These are phyloP conservation scores for Cheilosia impressa DNA, from an alignment of 2,888 invertebrate genomes.

Conservation along the genomic window DNA sequence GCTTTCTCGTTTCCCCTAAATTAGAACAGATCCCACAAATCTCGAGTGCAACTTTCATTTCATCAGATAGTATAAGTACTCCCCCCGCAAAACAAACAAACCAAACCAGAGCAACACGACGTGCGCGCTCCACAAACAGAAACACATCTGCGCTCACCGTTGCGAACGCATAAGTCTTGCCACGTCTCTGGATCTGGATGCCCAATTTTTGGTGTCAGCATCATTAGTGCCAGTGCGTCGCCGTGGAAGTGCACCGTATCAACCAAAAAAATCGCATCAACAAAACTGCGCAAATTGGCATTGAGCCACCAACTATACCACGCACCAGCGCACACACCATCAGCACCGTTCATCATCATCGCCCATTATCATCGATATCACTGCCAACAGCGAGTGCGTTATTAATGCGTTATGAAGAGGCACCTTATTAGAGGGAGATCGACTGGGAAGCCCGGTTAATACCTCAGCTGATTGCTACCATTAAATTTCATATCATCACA, in stretches of 20 bases:
- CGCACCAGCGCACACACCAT: slow-evolving; percentile 28
- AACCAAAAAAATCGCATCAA: slow-evolving; percentile 58
- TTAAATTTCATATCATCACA: slow-evolving; percentile 64
- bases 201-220: slow-evolving; percentile 60
- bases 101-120: slow-evolving; percentile 43
- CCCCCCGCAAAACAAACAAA: slow-evolving; percentile 7
- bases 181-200: background rate
- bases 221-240: slow-evolving; percentile 66
- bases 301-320: slow-evolving; percentile 40
- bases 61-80: slow-evolving; percentile 9
- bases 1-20: background rate
- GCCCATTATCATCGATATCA: slow-evolving; percentile 66
- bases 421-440: slow-evolving; percentile 73
- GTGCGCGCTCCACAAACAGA: slow-evolving; percentile 19
- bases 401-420: slow-evolving; percentile 75
- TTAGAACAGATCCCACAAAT: background rate
- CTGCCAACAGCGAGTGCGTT: slow-evolving; percentile 63
- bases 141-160: background rate
- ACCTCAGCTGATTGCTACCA: slow-evolving; percentile 72
- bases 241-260: slow-evolving; percentile 41
- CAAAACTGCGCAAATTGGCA: slow-evolving; percentile 74
- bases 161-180: background rate
- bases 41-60: slow-evolving; percentile 9
- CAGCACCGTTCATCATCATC: slow-evolving; percentile 66
- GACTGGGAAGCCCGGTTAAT: slow-evolving; percentile 63